Conservation (phyloP, 2,113 vertebrate genomes). For the Craseonycteris thonglongyai region DNA sequence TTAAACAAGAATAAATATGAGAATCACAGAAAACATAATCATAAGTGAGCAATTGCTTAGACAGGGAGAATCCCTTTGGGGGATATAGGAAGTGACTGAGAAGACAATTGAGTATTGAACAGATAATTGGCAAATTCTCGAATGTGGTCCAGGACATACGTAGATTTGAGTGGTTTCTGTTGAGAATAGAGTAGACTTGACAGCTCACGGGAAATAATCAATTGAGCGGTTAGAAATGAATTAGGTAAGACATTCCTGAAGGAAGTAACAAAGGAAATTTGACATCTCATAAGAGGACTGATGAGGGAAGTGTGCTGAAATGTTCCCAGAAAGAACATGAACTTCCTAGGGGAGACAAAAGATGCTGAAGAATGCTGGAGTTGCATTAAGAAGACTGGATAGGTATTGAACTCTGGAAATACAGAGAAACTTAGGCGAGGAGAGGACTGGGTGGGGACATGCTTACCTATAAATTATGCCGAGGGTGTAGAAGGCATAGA, state of each 20-base stretch:
- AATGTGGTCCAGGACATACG: conserved; percentile 27
- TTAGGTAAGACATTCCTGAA: conserved; percentile 30
- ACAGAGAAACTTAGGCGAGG: neutral
- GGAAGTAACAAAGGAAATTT: conserved; percentile 22
- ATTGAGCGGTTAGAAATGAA: conserved; percentile 40
- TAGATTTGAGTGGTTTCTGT: conserved; percentile 52
- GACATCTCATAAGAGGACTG: neutral
- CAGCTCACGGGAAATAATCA: conserved; percentile 43
- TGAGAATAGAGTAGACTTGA: conserved; percentile 39
- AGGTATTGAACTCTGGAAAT: neutral
- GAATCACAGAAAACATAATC: neutral
- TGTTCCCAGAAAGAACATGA: neutral
- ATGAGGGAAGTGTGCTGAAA: neutral
- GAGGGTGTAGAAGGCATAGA: neutral
- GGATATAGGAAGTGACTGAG: neutral
- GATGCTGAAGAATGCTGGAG: neutral
- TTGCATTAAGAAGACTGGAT: neutral
- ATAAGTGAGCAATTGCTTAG: neutral
- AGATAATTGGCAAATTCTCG: conserved; percentile 50
- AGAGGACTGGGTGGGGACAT: neutral
- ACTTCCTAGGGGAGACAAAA: neutral
- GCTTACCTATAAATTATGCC: neutral
- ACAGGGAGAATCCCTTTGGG: conserved; percentile 23
- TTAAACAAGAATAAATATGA: conserved; percentile 36
- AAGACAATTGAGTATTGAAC: conserved; percentile 43